These are phyloP conservation scores for Thaumetopoea pityocampa DNA, from an alignment of 1,140 invertebrate species.

Conservation along the genomic window DNA sequence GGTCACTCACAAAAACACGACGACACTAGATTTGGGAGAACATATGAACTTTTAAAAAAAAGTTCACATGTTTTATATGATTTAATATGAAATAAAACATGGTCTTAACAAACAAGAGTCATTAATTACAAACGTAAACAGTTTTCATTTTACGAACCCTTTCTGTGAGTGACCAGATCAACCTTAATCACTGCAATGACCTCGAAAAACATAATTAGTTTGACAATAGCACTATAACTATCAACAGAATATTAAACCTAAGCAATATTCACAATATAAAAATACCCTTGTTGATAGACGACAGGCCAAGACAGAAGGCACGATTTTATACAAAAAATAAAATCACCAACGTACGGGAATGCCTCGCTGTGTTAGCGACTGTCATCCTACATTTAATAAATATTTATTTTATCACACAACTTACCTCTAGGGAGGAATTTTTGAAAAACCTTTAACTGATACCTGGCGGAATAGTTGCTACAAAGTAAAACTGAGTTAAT, in stretches of 20 bases:
- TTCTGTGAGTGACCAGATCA: constrained; percentile 49
- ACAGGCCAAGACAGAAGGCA: constrained; percentile 73
- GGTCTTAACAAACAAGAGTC: too few relatives aligned
- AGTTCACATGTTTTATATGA: too few relatives aligned
- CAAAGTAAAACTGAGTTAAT: constrained; percentile 20
- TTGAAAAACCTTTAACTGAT: constrained; percentile 27
- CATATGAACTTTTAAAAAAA: too few relatives aligned
- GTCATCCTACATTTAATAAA: constrained; percentile 64
- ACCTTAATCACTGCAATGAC: constrained; percentile 50
- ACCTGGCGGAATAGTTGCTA: constrained; percentile 21
- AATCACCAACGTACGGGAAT: constrained; percentile 69
- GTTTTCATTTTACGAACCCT: constrained; percentile 49
- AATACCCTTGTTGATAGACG: constrained; percentile 62
- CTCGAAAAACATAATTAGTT: constrained; percentile 71
- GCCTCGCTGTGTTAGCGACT: constrained; percentile 70
- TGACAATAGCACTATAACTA: constrained; percentile 33
- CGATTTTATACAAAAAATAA: constrained; percentile 75
- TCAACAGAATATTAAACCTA: constrained; percentile 56
- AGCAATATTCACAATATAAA: constrained; percentile 60
- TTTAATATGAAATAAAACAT: too few relatives aligned
- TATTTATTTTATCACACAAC: constrained; percentile 67
- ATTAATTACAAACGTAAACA: too few relatives aligned
- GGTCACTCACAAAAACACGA: constrained; percentile 56
- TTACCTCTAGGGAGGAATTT: constrained; percentile 46
- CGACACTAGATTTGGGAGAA: too few relatives aligned